phyloP scores from a whole-genome alignment of 1,140 invertebrate species.

The Calephelis virginiensis region DNA sequence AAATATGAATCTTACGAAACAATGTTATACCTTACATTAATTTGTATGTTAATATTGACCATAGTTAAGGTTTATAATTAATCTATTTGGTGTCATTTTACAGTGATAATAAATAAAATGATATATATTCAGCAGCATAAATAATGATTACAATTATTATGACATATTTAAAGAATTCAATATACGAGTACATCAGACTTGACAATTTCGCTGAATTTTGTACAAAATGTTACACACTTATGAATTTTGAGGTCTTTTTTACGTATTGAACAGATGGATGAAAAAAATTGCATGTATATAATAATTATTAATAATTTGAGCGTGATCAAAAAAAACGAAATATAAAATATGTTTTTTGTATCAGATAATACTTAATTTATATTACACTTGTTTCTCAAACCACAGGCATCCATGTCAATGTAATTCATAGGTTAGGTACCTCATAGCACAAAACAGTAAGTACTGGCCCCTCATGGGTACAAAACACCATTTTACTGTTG shows the following conservation, averaged over 20 bases:
- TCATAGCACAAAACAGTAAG: background rate
- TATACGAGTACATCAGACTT: constrained; percentile 61
- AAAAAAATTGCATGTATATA: background rate
- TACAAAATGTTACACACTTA: constrained; percentile 56
- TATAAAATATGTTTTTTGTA: no score
- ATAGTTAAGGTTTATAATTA: constrained; percentile 45
- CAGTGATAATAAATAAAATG: constrained; percentile 46
- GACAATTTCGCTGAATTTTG: constrained; percentile 62
- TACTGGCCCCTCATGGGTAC: constrained; percentile 22
- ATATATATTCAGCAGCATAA: constrained; percentile 44
- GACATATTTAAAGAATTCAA: constrained; percentile 46
- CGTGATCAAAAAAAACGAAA: background rate
- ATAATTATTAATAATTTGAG: no score
- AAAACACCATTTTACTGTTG: background rate
- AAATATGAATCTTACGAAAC: background rate
- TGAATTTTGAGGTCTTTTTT: constrained; percentile 38
- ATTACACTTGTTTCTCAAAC: background rate
- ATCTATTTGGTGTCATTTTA: constrained; percentile 71
- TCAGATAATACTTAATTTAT: background rate
- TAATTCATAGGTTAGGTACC: background rate
- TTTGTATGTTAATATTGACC: constrained; percentile 39
- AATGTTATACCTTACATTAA: background rate
- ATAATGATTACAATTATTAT: constrained; percentile 50
- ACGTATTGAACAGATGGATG: constrained; percentile 3
- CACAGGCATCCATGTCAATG: background rate